Evolutionary conservation across 2,797 vertebrate species (phyloP).

Genomic region (Tokudaia muenninki): DNA sequence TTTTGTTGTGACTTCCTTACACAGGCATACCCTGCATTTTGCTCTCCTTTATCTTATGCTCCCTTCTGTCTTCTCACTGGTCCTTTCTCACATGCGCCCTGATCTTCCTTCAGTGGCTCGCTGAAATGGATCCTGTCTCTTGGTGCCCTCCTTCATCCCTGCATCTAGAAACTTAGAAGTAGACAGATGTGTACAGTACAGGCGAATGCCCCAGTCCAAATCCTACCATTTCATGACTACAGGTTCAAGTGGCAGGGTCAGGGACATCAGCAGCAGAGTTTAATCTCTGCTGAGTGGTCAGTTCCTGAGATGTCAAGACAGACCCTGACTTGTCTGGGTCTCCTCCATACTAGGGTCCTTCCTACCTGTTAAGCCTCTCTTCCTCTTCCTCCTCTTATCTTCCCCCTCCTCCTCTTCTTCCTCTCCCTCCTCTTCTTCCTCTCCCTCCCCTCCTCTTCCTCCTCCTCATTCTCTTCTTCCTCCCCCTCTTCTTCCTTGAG

Average conservation of each 20-base stretch:
- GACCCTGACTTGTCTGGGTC: fast-evolving
- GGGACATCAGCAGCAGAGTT: background rate
- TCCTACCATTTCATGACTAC: background rate
- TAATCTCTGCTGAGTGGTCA: too few relatives aligned
- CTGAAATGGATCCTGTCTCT: background rate
- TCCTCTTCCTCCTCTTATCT: fast-evolving
- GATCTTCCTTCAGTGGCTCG: background rate
- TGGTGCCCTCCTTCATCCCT: background rate
- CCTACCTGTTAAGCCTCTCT: background rate
- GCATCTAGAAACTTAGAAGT: background rate
- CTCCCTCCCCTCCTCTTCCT: fast-evolving
- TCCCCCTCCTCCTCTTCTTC: too few relatives aligned
- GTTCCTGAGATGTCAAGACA: background rate
- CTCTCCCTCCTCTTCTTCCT: too few relatives aligned
- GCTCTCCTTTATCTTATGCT: too few relatives aligned
- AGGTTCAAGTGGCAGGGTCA: background rate
- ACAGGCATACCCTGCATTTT: background rate
- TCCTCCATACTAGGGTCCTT: background rate
- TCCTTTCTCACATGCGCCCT: background rate
- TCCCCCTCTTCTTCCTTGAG: fast-evolving
- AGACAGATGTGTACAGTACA: background rate
- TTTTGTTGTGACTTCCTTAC: background rate
- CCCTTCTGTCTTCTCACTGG: background rate
- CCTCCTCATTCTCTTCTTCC: too few relatives aligned
- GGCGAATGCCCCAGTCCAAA: background rate